Evolutionary conservation across 2,113 vertebrate species (phyloP).

Genomic region (Cynoglossus semilaevis): DNA sequence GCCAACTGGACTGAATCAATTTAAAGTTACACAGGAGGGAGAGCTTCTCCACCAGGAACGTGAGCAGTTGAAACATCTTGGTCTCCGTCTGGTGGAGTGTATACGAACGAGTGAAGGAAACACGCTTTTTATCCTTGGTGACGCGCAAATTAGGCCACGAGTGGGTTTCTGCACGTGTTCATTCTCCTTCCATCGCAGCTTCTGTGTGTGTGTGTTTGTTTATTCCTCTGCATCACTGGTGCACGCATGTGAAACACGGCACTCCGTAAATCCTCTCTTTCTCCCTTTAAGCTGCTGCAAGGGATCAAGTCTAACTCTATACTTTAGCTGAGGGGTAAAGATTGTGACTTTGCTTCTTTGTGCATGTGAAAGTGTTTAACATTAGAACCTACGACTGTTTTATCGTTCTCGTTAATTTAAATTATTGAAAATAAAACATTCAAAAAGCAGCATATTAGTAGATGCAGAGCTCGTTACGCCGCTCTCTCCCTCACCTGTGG

Average conservation of each 20-base stretch:
- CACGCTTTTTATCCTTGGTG: constrained; percentile 55
- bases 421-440: no score
- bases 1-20: constrained; percentile 61
- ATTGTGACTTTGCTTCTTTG: no score
- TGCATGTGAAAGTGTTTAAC: no score
- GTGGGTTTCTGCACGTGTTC: constrained; percentile 31
- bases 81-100: neutral
- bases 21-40: constrained; percentile 78
- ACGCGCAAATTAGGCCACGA: constrained; percentile 48
- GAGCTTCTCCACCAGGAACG: constrained; percentile 83
- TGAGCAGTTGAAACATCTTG: constrained; percentile 78
- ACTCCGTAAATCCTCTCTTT: neutral
- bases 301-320: no score
- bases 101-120: neutral
- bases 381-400: no score
- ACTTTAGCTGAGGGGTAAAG: no score
- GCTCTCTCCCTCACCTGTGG: no score
- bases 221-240: neutral
- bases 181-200: neutral
- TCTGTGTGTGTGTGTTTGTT: constrained; percentile 1
- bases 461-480: no score
- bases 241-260: neutral
- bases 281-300: no score
- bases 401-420: no score
- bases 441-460: no score